These are phyloP conservation scores for Plecturocebus donacophilus DNA, from an alignment of 2,113 vertebrate species.

Conservation along the genomic window DNA sequence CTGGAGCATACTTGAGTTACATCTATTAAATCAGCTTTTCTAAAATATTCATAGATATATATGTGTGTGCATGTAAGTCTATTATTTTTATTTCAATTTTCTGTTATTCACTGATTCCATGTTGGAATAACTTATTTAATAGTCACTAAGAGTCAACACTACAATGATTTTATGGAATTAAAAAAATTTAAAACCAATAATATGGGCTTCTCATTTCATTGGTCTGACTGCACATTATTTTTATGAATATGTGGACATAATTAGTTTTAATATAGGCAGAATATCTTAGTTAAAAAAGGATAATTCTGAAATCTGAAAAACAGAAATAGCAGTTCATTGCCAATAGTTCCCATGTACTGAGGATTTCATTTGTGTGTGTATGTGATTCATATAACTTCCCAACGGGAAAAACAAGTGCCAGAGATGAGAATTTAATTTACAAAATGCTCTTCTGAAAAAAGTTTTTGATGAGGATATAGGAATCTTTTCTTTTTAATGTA, in stretches of 20 bases:
- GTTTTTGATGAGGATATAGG: not conserved
- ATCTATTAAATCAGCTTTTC: not conserved
- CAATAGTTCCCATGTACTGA: not conserved
- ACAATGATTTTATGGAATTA: not conserved
- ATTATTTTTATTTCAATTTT: constrained; percentile 12
- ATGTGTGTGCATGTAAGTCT: not conserved
- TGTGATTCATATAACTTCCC: not conserved
- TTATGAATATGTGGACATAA: not conserved
- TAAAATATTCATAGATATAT: not conserved
- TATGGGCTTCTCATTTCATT: not conserved
- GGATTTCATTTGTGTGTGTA: not conserved
- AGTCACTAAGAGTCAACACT: not conserved
- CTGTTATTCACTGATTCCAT: not conserved
- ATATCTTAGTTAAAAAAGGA: not conserved
- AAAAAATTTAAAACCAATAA: not conserved
- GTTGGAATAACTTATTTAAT: not conserved
- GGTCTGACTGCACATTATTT: not conserved
- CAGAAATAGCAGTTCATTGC: not conserved
- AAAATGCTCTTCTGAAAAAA: not conserved
- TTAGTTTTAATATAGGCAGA: not conserved
- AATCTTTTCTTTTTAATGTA: not conserved
- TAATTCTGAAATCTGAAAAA: not conserved
- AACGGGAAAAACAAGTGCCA: not conserved
- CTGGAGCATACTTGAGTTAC: not conserved
- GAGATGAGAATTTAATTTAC: not conserved